Evolutionary conservation across 2,113 vertebrate species (phyloP), one percentile per base, ranked within the genome.

Genomic region (Gymnarchus niloticus): DNA sequence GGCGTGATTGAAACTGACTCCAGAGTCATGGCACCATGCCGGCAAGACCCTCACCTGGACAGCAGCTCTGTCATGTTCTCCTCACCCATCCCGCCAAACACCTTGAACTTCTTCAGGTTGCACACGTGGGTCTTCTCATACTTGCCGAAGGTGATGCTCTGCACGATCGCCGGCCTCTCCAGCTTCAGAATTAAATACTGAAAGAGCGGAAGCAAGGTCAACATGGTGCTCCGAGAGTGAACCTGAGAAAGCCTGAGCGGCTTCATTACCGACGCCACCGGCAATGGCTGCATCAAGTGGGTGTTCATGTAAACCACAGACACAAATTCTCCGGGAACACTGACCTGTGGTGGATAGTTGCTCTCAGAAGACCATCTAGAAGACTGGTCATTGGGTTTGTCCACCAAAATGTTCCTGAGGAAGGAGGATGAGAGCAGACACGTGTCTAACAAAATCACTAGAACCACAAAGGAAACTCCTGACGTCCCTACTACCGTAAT

Each of bases 91-190:
- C 98, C 98, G 89, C 98, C 98, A 88, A 99, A 99, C 89, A 99
- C 96, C 92, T 99, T 99, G 90, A 99, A 99, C 90, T 99, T 99
- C 94, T 99, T 99, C 90, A 99, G 95, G 94, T 99, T 99, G 93
- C 98, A 99, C 84, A 99, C 98, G 2, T 99, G 98, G 0, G 98
- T 99, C 93, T 99, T 99, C 91, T 99, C 98, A 3, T 99, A 99
- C 92, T 99, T 99, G 87, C 98, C 98, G 90, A 99, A 99, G 0
- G 97, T 99, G 90, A 99, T 99, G 91, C 97, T 99, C 92, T 99
- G 97, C 89, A 98, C 97, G 84, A 99, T 96, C 3, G 98, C 97
- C 83, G 98, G 98, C 90, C 97, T 95, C 95, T 99, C 98, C 89
- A 99, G 93, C 90, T 99, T 99, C 91, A 99, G 92, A 91, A 99